Base-by-base conservation (phyloP, 1,140 invertebrate species). In the Ceratosolen solmsi region DNA sequence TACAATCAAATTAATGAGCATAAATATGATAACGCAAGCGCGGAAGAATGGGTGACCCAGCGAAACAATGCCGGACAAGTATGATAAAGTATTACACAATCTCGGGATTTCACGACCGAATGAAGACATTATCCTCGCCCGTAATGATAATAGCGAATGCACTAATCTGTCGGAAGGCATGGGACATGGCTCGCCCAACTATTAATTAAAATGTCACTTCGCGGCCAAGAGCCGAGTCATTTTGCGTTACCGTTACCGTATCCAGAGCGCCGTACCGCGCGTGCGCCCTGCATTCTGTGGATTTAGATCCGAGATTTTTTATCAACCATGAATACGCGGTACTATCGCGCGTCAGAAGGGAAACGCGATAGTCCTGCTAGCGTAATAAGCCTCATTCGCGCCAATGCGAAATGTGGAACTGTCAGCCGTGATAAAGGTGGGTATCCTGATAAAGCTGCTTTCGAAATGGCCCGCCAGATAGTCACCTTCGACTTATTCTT, bases 201-300 rank as follows among this genome's bases (percentile, higher is more conserved):
- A 68, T 70, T 54, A 68, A 78, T 78, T 78, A 78, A 68, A 78
- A 68, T 51, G 76, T 54, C 76, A 70, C 60, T n/a, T 33, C 11
- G 41, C 25, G 22, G n/a, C 38, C 41, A 17, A 49, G 41, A 72
- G 70, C 25, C 70, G 25, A 73, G 71, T 56, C 71, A 73, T 73
- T 73, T 73, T 17, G 30, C 76, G n/a, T 68, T 68, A 68, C 76
- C 63, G 63, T 78, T 78, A 78, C 41, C 38, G n/a, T 68, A 27
- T 65, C 30, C 33, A 58, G 41, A 13, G 41, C 41, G 5, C 41
- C 5, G 41, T 46, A n/a, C n/a, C n/a, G 33, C 36, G 36, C 73
- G 56, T 38, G 30, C 13, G 70, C 54, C 13, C 74, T 8, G 58
- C 74, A 77, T 65, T 77, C 58, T n/a, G 49, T 15, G 15, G 30